Conservation (phyloP, 2,797 vertebrate species). For the Melanotaenia nigrans region DNA sequence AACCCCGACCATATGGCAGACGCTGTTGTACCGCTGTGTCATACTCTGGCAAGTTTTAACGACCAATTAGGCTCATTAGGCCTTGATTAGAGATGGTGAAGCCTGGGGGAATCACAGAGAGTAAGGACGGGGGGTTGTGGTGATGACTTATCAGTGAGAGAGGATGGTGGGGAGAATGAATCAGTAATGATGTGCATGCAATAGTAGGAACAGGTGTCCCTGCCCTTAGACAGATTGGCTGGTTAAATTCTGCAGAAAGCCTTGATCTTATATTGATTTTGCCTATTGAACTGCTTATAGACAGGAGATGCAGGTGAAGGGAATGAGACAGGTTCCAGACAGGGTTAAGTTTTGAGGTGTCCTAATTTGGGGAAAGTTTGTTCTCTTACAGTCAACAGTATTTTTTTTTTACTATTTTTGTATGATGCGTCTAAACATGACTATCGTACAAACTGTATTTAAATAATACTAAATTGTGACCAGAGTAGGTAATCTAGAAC, state of each 20-base stretch:
- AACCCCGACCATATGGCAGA: conserved; percentile 81
- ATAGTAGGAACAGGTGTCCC: conserved; percentile 70
- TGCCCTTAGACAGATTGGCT: conserved; percentile 26
- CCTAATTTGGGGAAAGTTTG: conserved; percentile 1
- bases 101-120: conserved; percentile 71
- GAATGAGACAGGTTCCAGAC: neutral
- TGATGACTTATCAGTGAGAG: conserved; percentile 70
- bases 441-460: neutral
- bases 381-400: neutral
- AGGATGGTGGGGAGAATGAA: conserved; percentile 64
- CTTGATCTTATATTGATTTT: conserved; percentile 39
- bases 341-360: neutral
- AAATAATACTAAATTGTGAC: neutral
- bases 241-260: conserved; percentile 40
- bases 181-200: conserved; percentile 59
- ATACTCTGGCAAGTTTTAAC: conserved; percentile 84
- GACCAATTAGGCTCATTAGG: conserved; percentile 88
- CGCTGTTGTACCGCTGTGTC: conserved; percentile 75
- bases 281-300: conserved; percentile 7
- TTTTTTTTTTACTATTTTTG: neutral
- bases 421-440: neutral
- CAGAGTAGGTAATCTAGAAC: neutral
- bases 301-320: conserved; percentile 12
- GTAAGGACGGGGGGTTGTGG: conserved; percentile 13
- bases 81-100: conserved; percentile 83